Base-by-base conservation (phyloP, 92 coral and sea anemone species). In the Pocillopora meandrina region DNA sequence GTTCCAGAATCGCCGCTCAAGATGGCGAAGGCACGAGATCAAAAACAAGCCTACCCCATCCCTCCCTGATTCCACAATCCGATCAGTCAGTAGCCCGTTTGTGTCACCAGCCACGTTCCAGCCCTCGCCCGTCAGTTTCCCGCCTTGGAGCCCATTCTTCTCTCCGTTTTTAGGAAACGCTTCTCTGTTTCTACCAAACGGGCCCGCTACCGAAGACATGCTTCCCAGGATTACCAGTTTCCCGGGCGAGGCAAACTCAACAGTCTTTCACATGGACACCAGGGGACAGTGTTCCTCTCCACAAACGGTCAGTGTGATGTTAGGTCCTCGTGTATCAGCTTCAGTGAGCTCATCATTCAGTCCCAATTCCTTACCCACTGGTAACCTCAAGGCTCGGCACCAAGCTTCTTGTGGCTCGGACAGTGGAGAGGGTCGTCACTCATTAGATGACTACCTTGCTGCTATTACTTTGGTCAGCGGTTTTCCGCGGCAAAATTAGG, bases 1-100 rank as follows among this genome's bases (percentile, higher is more conserved):
- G 97, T 93, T 93, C 84, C 97, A 91, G 61, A 93, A 93, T 86
- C 97, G 94, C 47, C 94, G 94, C 47, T 86, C 97, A 47, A 88
- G 93, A 65, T 91, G 94, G 94, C 94, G 94, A 21, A 91, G 82
- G 75, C 86, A 87, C 12, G 94, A 93, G 58, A 80, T 93, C 3
- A 93, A 93, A 75, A 91, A 89, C 90, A 93, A 91, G 49, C 97
- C 97, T 2, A 90, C 90, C 16, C 63, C 91, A 64, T n/a, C 75
- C 78, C 68, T 47, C 81, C 80, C 62, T 36, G 47, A 19, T 55
- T 74, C 73, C 13, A 60, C 57, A 72, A 42, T 14, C 0, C 11
- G 68, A 17, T 58, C 14, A 49, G 77, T n/a, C 19, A 13, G 18
- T 17, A 16, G 49, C 10, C 35, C 70, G 31, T 31, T 70, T 23